These are phyloP conservation scores for Gallinago undulata DNA, from an alignment of 2,113 vertebrate genomes.

Conservation along the genomic window DNA sequence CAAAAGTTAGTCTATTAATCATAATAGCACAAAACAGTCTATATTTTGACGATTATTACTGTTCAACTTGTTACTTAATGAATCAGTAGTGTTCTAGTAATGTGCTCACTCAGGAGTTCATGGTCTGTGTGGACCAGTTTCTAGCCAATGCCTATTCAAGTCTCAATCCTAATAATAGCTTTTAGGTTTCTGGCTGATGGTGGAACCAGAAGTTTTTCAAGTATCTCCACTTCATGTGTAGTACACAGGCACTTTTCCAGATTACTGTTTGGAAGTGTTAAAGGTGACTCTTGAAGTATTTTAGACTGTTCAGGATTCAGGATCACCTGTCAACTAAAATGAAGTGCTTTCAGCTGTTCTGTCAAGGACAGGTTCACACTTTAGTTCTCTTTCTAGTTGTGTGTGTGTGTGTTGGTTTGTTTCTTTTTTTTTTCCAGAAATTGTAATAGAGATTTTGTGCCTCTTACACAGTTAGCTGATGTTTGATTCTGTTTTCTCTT, in stretches of 20 bases:
- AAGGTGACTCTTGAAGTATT: neutral
- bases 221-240: neutral
- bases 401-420: no score
- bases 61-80: neutral
- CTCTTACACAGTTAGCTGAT: neutral
- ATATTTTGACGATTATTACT: neutral
- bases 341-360: neutral
- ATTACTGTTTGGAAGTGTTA: no score
- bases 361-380: neutral
- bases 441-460: neutral
- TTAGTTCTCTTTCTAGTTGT: neutral
- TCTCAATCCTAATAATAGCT: neutral
- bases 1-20: neutral
- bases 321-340: neutral
- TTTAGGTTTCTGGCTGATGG: neutral
- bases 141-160: neutral
- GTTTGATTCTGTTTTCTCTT: neutral
- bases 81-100: neutral
- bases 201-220: neutral
- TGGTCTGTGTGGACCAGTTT: neutral
- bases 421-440: neutral
- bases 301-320: neutral
- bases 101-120: neutral
- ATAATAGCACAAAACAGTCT: neutral
- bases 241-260: no score